Percentiles rank a stretch among this genome's conserved stretches.
Conservation (phyloP, 2,888 invertebrate genomes). For the Drosophila anomalipes region DNA sequence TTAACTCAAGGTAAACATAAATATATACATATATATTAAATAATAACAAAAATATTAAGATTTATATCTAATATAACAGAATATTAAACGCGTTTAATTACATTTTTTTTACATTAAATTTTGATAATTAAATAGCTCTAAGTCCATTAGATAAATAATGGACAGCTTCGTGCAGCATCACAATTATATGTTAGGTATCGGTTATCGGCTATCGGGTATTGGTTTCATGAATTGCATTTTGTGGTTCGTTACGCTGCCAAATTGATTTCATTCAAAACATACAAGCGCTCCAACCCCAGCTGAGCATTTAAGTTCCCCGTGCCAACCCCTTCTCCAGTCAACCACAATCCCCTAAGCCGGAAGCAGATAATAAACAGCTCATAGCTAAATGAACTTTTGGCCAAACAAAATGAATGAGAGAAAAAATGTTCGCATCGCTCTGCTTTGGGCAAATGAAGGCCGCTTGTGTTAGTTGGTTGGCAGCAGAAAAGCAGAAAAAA, state of each 20-base stretch:
- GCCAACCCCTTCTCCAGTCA: background rate
- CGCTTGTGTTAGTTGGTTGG: constrained; percentile 26
- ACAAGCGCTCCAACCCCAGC: constrained; percentile 12
- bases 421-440: constrained; percentile 40
- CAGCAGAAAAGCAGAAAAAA: constrained; percentile 33
- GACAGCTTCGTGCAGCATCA: background rate
- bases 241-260: constrained; percentile 42
- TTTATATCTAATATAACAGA: background rate
- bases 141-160: background rate
- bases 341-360: constrained; percentile 52
- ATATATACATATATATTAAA: background rate
- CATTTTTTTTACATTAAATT: background rate
- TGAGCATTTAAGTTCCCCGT: constrained; percentile 36
- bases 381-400: constrained; percentile 73
- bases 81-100: background rate
- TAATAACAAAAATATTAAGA: background rate
- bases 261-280: constrained; percentile 50
- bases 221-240: constrained; percentile 38
- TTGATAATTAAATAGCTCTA: background rate
- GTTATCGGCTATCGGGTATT: constrained; percentile 6
- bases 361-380: constrained; percentile 75
- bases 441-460: constrained; percentile 58
- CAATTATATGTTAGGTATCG: background rate
- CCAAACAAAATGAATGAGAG: constrained; percentile 49
- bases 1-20: background rate